These are phyloP conservation scores for Neotoxoptera formosana DNA, from an alignment of 1,140 invertebrate genomes.

Conservation along the genomic window DNA sequence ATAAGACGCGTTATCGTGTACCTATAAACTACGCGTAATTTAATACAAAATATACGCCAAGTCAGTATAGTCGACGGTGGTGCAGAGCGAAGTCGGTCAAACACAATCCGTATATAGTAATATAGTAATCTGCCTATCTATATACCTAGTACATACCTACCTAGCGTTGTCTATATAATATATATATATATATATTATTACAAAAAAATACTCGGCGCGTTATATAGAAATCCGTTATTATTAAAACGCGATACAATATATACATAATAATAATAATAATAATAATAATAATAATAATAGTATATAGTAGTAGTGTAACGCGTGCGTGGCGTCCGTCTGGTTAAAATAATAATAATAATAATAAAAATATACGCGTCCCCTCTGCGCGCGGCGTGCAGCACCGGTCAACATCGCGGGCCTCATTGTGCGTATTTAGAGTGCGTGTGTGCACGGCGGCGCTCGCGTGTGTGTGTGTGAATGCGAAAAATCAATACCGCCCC, in stretches of 20 bases:
- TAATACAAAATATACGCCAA: background rate
- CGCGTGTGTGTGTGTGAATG: conserved; percentile 11
- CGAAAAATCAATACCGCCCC: conserved; percentile 53
- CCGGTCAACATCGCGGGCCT: conserved; percentile 11
- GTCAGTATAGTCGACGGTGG: no score
- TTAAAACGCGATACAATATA: background rate
- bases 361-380: background rate
- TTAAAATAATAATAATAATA: conserved; percentile 8
- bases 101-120: background rate
- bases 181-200: background rate
- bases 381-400: background rate
- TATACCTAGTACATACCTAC: background rate
- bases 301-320: background rate
- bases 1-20: no score
- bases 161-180: background rate
- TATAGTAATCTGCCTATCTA: background rate
- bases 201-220: background rate
- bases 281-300: background rate
- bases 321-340: background rate
- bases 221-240: conserved; percentile 15
- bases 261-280: background rate
- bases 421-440: background rate
- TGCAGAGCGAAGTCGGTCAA: background rate
- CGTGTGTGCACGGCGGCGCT: background rate
- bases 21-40: no score